These are phyloP conservation scores for Laothoe populi DNA, from an alignment of 2,888 invertebrate genomes.

Conservation along the genomic window DNA sequence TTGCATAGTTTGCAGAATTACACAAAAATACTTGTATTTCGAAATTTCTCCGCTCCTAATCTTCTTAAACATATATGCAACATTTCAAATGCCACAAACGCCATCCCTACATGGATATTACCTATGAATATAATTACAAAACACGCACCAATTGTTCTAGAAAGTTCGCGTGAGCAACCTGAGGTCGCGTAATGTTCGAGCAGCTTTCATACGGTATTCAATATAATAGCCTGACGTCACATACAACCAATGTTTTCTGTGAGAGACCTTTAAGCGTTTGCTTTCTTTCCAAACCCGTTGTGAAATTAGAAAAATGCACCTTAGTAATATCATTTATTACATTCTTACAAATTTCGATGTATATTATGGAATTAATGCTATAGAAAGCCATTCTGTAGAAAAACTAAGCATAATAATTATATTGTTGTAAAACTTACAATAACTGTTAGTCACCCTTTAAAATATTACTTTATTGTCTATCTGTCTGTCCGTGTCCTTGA, in stretches of 20 bases:
- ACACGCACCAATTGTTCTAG: constrained; percentile 23
- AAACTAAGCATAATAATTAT: background rate
- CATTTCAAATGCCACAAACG: constrained; percentile 12
- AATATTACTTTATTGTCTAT: too few species aligned
- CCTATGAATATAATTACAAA: background rate
- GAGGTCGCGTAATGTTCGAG: constrained; percentile 31
- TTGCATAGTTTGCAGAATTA: background rate
- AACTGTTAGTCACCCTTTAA: too few species aligned
- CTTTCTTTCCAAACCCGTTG: background rate
- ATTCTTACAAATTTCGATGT: background rate
- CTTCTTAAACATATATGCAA: background rate
- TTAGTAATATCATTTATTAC: background rate
- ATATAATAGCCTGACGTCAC: constrained; percentile 24
- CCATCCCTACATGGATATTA: background rate
- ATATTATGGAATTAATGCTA: background rate
- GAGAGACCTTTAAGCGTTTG: background rate
- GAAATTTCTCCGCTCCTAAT: background rate
- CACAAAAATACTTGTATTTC: background rate
- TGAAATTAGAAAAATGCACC: constrained; percentile 4
- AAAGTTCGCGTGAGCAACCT: constrained; percentile 31
- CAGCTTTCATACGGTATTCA: constrained; percentile 32
- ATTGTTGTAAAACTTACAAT: too few species aligned
- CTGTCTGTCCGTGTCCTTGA: too few species aligned
- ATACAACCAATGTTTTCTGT: constrained; percentile 8
- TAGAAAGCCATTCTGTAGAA: background rate